These are phyloP conservation scores for Atlantisia rogersi DNA, from an alignment of 2,113 vertebrate genomes.

Conservation along the genomic window DNA sequence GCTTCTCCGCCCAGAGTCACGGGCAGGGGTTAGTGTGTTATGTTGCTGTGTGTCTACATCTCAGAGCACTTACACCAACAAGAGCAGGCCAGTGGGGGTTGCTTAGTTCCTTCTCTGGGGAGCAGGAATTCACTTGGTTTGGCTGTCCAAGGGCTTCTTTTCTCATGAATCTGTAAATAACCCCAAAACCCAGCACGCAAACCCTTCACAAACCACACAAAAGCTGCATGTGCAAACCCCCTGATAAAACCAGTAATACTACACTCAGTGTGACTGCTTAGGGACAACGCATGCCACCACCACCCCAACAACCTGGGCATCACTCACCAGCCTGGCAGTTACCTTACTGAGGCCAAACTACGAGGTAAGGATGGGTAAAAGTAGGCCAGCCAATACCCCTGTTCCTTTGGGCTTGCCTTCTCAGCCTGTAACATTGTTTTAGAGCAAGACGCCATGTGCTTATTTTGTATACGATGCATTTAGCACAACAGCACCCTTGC, in stretches of 20 bases:
- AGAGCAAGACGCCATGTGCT: rapidly evolving
- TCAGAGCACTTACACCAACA: rapidly evolving
- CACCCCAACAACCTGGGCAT: not conserved
- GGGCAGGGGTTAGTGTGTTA: rapidly evolving
- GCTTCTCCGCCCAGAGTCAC: not conserved
- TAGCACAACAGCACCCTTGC: not conserved
- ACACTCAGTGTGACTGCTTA: rapidly evolving
- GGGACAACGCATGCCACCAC: rapidly evolving
- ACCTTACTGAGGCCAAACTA: not conserved
- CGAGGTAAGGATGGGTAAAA: not conserved
- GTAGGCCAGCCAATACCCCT: not conserved
- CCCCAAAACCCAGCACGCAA: not conserved
- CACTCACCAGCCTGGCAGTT: not conserved
- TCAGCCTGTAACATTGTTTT: not conserved
- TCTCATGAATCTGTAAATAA: not conserved
- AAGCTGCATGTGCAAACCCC: not conserved
- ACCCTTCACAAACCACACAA: not conserved
- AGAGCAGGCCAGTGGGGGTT: not conserved
- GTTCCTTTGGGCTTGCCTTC: not conserved
- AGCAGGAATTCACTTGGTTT: not conserved
- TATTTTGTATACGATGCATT: not conserved
- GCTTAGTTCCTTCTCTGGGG: not conserved
- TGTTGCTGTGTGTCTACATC: rapidly evolving
- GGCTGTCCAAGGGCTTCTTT: not conserved
- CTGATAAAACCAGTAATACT: not conserved